These are phyloP conservation scores for Anas platyrhynchos DNA, from an alignment of 2,113 vertebrate genomes.

Conservation along the genomic window DNA sequence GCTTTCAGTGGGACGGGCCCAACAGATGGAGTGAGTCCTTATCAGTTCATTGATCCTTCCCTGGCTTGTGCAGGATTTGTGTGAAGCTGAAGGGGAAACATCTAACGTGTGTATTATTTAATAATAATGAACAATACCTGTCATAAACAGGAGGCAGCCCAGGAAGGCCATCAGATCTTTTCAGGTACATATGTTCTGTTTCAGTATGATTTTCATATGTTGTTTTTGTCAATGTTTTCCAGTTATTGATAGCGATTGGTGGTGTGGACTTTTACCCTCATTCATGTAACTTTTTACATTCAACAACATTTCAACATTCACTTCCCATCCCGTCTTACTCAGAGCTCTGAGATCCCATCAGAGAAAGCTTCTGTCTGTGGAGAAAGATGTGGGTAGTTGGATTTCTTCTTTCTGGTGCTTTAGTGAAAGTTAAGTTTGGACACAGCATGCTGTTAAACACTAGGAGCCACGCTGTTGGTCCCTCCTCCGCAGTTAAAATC, in stretches of 20 bases:
- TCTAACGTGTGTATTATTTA: not conserved
- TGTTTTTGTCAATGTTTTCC: not conserved
- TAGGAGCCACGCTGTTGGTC: not conserved
- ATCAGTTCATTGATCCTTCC: not conserved
- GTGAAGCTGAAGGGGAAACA: not conserved
- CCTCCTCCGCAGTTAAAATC: not conserved
- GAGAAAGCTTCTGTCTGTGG: not conserved
- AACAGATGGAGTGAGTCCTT: not conserved
- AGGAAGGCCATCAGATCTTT: not conserved
- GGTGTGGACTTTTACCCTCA: not conserved
- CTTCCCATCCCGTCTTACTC: slow-evolving; percentile 19
- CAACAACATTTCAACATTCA: not conserved
- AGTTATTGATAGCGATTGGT: not conserved
- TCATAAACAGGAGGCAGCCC: not conserved
- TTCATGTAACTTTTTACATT: not conserved
- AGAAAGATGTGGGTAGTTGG: not conserved
- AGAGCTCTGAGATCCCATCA: not conserved
- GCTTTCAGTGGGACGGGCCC: not conserved
- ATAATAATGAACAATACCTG: not conserved
- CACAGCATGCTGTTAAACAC: not conserved
- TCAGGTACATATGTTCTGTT: not conserved
- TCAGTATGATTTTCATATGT: not conserved
- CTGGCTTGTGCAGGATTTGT: not conserved
- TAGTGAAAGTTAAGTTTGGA: not conserved
- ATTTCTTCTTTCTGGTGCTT: slow-evolving; percentile 12